Evolutionary conservation across 2,797 vertebrate genomes (phyloP).

Genomic region (Myripristis murdjan): DNA sequence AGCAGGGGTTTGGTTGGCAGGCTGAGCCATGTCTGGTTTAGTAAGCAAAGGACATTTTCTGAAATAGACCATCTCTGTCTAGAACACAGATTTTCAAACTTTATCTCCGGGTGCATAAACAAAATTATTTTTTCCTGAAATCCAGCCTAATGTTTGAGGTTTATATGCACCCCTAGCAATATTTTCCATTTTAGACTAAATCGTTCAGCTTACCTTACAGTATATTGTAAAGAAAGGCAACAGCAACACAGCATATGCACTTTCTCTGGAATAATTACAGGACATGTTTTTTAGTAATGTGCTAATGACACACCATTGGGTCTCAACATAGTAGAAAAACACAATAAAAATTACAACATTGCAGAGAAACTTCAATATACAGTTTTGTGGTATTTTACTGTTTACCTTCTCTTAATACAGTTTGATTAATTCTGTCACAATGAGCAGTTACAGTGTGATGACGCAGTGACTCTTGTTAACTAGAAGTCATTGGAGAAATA

Average conservation of each 20-base stretch:
- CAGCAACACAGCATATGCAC: background rate
- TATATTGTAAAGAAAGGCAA: background rate
- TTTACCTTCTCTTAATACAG: conserved; percentile 22
- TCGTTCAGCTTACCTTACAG: background rate
- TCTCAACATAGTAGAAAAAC: background rate
- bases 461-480: background rate
- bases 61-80: conserved; percentile 35
- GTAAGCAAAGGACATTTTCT: conserved; percentile 44
- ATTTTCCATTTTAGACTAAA: background rate
- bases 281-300: background rate
- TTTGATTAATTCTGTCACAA: background rate
- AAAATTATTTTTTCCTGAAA: conserved; percentile 18
- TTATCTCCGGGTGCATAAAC: conserved; percentile 2
- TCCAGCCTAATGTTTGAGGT: background rate
- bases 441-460: background rate
- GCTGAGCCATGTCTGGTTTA: conserved; percentile 37
- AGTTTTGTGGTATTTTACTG: background rate
- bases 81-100: conserved; percentile 35
- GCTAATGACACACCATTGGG: background rate
- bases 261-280: background rate
- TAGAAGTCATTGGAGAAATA: background rate
- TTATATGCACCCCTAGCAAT: background rate
- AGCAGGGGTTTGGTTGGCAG: conserved; percentile 66
- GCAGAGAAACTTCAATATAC: conserved; percentile 3
- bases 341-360: background rate